Base-by-base conservation (phyloP, 2,797 vertebrate genomes). In the Epinephelus malabaricus region DNA sequence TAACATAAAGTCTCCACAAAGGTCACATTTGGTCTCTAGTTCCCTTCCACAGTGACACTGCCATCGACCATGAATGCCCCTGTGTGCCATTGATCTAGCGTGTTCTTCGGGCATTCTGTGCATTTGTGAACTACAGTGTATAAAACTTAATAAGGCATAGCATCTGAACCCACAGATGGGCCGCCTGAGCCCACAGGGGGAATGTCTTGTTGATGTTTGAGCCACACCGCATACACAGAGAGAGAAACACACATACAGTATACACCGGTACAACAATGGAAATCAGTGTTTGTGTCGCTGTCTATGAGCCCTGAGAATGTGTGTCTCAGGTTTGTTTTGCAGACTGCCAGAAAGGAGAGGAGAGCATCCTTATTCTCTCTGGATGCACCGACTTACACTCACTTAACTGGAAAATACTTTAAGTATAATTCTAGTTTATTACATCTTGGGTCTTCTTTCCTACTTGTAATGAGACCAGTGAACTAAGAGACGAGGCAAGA, bases 71-170 rank as follows among this genome's bases (percentile, higher is more conserved):
- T 6, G 3, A 77, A 69, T 46, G 34, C 25, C 51, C 46, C 50
- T 11, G 15, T 65, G 66, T 50, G 11, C 58, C 51, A 79, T 8
- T 77, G 79, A 84, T 83, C 81, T 47, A 50, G 30, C 62, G 12
- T 62, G 23, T 67, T 71, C 46, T 85, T 50, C 18, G 47, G 73
- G 81, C 56, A 53, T 40, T 49, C 23, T 74, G 73, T 60, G 56
- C 73, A 72, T 69, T 79, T 77, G 46, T 70, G 78, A 78, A 76
- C 47, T 62, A 60, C 59, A 71, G 43, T 60, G 50, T 56, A 61
- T 79, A 58, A 65, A 78, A 82, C 58, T 45, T 73, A 82, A 73
- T 84, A 55, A 68, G 43, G 38, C 46, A 23, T 43, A 34, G 21
- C 34, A 63, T 81, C 47, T 67, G 46, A 85, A 71, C 19, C 51